Evolutionary conservation across 2,113 vertebrate genomes (phyloP), one percentile per base, ranked within the genome.

Genomic region (Deroptyus accipitrinus): DNA sequence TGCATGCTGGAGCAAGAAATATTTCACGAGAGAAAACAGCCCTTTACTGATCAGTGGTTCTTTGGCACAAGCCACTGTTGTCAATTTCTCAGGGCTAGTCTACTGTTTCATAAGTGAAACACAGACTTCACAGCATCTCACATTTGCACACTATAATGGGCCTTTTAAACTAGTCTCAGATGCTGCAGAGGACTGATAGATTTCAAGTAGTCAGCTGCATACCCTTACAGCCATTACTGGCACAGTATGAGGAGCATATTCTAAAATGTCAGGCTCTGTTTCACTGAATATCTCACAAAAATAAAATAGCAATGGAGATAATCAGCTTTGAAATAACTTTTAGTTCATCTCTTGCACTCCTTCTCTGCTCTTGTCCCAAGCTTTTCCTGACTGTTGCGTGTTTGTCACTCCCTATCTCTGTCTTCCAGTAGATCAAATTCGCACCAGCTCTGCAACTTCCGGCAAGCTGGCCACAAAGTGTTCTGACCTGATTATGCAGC

Each of bases 261-360:
- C 82, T 75, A 52, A 92, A 94, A 62, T 0, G 10, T 78, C 92
- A 96, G 74, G 51, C 39, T 86, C 63, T n/a, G 39, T 85, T 92
- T 94, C 67, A 51, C 11, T 86, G 52, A 66, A 55, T 67, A 93
- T 5, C 41, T 85, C 39, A 66, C 57, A 89, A 70, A 92, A 96
- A 84, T 84, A 69, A 93, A 89, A 86, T 24, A 83, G 31, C 31
- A 83, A 78, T 52, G 51, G 68, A 92, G 92, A 91, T 54, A 88
- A 77, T 24, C 66, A 92, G 37, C 66, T 94, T 70, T 74, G 48
- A 94, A 95, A 81, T 92, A 84, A 78, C 44, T 95, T 95, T 66
- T 31, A 62, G 48, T 66, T 18, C 17, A 14, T 46, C 37, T 83
- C 67, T 79, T 91, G 69, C 24, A 85, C 17, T 83, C 8, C 31